phyloP scores from a whole-genome alignment of 1,140 invertebrate species.

The Onthophagus taurus region DNA sequence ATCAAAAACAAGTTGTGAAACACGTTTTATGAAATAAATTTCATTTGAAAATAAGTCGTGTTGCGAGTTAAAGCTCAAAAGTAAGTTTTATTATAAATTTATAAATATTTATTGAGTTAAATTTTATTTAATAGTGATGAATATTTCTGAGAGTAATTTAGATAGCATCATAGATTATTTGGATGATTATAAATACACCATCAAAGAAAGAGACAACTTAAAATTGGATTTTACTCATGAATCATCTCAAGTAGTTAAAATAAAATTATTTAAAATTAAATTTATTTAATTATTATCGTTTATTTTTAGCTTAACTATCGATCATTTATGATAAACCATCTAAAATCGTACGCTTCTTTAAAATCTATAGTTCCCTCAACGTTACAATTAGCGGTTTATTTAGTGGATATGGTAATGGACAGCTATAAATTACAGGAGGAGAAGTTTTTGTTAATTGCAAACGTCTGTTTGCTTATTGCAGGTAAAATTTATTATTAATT shows the following conservation, averaged over 20 bases:
- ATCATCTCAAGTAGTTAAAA: slow-evolving; percentile 32
- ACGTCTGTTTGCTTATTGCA: slow-evolving; percentile 39
- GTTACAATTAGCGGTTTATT: slow-evolving; percentile 42
- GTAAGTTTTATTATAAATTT: too few species aligned
- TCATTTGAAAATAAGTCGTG: too few species aligned
- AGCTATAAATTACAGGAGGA: slow-evolving; percentile 36
- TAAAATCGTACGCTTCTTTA: slow-evolving; percentile 31
- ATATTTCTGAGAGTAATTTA: too few species aligned
- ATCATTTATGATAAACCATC: slow-evolving; percentile 18
- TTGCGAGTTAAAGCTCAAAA: too few species aligned
- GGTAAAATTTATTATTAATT: slow-evolving; percentile 32
- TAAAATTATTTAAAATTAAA: background rate
- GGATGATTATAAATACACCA: slow-evolving; percentile 27
- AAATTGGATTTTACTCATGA: slow-evolving; percentile 26
- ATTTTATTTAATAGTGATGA: too few species aligned
- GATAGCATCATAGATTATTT: slow-evolving; percentile 25
- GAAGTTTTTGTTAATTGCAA: slow-evolving; percentile 35
- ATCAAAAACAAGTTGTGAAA: too few species aligned
- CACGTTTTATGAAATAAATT: too few species aligned
- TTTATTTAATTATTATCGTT: too few species aligned
- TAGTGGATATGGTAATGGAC: slow-evolving; percentile 48
- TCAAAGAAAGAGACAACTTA: slow-evolving; percentile 22
- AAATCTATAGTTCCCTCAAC: slow-evolving; percentile 35
- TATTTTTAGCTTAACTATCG: background rate
- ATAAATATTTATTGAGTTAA: too few species aligned